phyloP scores from a whole-genome alignment of 2,113 vertebrate genomes.

The rat (Rattus norvegicus) region DNA sequence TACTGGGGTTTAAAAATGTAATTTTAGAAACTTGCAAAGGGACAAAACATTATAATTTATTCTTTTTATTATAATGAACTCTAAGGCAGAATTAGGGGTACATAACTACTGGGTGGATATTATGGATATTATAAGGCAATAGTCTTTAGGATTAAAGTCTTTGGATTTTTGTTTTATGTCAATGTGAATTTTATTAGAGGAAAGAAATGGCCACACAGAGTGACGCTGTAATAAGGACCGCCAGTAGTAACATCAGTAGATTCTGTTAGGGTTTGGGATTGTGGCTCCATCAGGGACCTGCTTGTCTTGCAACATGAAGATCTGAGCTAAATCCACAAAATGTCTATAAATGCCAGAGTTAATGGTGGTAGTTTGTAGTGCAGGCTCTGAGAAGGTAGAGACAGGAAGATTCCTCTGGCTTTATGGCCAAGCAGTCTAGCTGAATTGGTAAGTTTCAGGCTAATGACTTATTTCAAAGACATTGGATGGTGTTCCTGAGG shows the following conservation, averaged over 20 bases:
- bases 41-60: slow-evolving; percentile 16
- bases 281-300: neutral
- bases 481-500: neutral
- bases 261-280: neutral
- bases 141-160: slow-evolving; percentile 29
- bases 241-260: neutral
- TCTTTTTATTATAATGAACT: slow-evolving; percentile 29
- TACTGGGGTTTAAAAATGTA: neutral
- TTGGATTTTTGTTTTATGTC: neutral
- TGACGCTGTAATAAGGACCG: neutral
- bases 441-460: neutral
- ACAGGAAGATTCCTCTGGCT: neutral
- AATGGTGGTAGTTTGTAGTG: too few relatives aligned
- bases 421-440: neutral
- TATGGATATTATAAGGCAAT: neutral
- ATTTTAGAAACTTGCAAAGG: slow-evolving; percentile 52
- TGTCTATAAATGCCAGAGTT: neutral
- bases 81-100: neutral
- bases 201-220: neutral
- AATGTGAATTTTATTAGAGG: neutral
- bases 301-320: neutral
- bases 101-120: neutral
- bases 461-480: neutral
- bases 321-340: neutral
- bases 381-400: neutral